Evolutionary conservation across 1,140 invertebrate genomes (phyloP).

Genomic region (Diabrotica virgifera): DNA sequence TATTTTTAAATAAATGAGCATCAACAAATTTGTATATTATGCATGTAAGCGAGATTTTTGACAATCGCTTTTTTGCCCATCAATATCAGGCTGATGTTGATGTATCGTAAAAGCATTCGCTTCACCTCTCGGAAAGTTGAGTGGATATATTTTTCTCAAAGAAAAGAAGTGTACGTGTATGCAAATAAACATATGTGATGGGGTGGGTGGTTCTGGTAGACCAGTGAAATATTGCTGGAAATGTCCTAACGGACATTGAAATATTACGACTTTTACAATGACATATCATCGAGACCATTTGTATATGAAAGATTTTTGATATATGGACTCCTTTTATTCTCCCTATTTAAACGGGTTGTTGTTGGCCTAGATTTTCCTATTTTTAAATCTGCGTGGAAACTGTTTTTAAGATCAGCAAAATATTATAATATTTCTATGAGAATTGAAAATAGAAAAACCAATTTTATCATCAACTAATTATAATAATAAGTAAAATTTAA

Average conservation of each 20-base stretch:
- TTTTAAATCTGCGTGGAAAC: neutral
- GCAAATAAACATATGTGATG: slow-evolving; percentile 44
- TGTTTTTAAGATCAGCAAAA: no score
- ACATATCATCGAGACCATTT: slow-evolving; percentile 47
- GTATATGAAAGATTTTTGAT: slow-evolving; percentile 45
- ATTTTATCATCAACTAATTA: no score
- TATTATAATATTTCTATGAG: no score
- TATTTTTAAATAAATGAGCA: slow-evolving; percentile 33
- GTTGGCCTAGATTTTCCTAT: slow-evolving; percentile 19
- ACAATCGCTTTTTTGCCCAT: slow-evolving; percentile 43
- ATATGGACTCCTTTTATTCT: slow-evolving; percentile 32
- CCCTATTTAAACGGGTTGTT: slow-evolving; percentile 10
- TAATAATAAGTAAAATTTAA: no score
- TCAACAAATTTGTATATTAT: slow-evolving; percentile 44
- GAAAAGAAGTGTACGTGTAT: slow-evolving; percentile 40
- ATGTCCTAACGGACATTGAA: slow-evolving; percentile 45
- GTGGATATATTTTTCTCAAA: slow-evolving; percentile 47
- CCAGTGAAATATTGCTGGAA: slow-evolving; percentile 47
- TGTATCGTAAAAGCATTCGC: slow-evolving; percentile 33
- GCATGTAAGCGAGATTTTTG: slow-evolving; percentile 39
- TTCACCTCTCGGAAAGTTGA: slow-evolving; percentile 39
- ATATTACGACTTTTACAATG: slow-evolving; percentile 46
- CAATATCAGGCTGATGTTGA: slow-evolving; percentile 40
- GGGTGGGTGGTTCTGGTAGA: slow-evolving; percentile 41
- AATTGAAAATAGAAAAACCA: no score